Conservation (phyloP, 2,113 vertebrate species). For the Microcebus jonahi region DNA sequence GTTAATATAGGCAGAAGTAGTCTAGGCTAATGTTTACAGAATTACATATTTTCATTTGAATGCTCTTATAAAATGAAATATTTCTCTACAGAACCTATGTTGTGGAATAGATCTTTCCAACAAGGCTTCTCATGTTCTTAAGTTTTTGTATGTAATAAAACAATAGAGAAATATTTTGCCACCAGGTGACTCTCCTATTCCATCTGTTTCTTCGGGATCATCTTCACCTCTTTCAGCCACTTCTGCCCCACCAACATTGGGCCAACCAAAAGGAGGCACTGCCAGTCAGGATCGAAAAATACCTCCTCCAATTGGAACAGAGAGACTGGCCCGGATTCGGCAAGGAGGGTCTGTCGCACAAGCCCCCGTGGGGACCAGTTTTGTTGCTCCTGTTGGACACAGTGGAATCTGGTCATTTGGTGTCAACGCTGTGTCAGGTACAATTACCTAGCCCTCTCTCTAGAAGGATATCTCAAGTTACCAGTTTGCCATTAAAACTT, state of each 20-base stretch:
- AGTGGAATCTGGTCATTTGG: constrained; percentile 99
- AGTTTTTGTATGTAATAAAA: constrained; percentile 83
- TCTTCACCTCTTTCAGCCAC: constrained; percentile 94
- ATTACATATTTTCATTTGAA: constrained; percentile 56
- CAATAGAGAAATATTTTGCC: constrained; percentile 86
- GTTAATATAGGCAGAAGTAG: constrained; percentile 12
- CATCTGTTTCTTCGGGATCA: constrained; percentile 95
- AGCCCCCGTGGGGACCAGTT: constrained; percentile 94
- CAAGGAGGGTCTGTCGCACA: constrained; percentile 97
- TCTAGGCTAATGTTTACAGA: constrained; percentile 10
- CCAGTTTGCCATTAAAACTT: constrained; percentile 57
- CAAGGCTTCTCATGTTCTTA: constrained; percentile 74
- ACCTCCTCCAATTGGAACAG: constrained; percentile 97
- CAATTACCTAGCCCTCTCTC: constrained; percentile 26
- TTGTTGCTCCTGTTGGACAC: constrained; percentile 96
- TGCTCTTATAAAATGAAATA: constrained; percentile 45
- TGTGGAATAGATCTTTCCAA: constrained; percentile 62
- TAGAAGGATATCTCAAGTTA: constrained; percentile 19
- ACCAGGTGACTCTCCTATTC: constrained; percentile 96
- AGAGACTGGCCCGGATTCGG: constrained; percentile 95
- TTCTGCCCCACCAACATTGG: constrained; percentile 90
- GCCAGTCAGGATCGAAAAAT: constrained; percentile 95
- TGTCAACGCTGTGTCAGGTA: constrained; percentile 95
- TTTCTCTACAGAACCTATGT: constrained; percentile 67
- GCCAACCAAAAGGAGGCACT: constrained; percentile 92